Base-by-base conservation (phyloP, 2,797 vertebrate species). In the Crenuchus spilurus region DNA sequence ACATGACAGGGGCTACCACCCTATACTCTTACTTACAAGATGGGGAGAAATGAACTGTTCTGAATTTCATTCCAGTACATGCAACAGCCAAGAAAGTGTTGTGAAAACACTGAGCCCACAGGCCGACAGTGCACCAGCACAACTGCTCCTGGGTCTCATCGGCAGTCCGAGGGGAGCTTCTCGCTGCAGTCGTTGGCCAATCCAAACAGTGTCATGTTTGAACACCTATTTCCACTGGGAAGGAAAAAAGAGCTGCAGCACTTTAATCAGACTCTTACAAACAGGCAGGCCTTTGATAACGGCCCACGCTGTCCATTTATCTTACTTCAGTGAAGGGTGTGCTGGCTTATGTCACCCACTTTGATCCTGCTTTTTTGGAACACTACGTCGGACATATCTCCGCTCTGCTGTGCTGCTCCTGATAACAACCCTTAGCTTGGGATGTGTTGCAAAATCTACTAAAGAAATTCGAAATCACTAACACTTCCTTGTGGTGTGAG, bases 171-270 rank as follows among this genome's bases (percentile, higher is more conserved):
- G 72, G 82, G 82, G 84, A 81, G 86, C 82, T 79, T 71, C 85
- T 84, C 83, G 73, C 82, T 60, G n/a, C 82, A 83, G 75, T 82
- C 54, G 63, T 69, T 71, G 74, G 90, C 91, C 92, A 92, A 91
- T 72, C 62, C 85, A 91, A 93, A 92, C 88, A 93, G 83, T 85
- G 78, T 89, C 85, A 64, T 91, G 90, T 92, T 91, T 92, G 89
- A 92, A 91, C 91, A 92, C 91, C 90, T 92, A 90, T 90, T 91
- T 91, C 88, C 88, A 87, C 84, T 83, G 88, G 85, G 87, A 85
- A 72, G 24, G 48, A 62, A 55, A 46, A 33, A 75, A 41, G 66
- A 16, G 14, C 35, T 84, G 58, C 35, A 72, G 54, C 26, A 80
- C 87, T 89, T 90, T 91, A 90, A 92, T 92, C 90, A 87, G 85